These are phyloP conservation scores for Meriones psammophilus DNA, from an alignment of 2,797 vertebrate genomes.

Conservation along the genomic window DNA sequence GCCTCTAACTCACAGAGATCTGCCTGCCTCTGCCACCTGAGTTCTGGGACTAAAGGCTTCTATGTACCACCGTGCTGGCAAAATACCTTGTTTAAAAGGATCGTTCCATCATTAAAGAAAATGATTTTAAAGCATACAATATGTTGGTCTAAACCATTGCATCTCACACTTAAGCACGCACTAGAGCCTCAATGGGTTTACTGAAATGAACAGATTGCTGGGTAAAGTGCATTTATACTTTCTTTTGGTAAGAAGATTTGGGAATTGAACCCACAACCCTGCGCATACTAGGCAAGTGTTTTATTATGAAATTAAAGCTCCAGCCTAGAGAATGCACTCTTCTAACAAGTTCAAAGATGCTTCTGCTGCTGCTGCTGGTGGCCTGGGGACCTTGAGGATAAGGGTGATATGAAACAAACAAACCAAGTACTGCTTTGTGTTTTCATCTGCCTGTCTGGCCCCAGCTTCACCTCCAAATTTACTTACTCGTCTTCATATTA, in stretches of 20 bases:
- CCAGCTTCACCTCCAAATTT: slow-evolving; percentile 12
- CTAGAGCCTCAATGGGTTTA: background rate
- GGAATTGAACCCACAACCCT: background rate
- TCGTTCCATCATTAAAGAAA: slow-evolving; percentile 49
- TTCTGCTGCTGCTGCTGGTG: background rate
- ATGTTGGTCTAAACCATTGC: background rate
- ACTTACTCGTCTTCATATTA: slow-evolving; percentile 29
- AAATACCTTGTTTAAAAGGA: background rate
- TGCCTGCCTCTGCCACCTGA: background rate
- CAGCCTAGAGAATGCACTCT: background rate
- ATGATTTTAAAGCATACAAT: slow-evolving; percentile 11
- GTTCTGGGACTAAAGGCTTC: background rate
- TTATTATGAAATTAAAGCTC: background rate
- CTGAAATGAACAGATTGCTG: background rate
- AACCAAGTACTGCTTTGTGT: background rate
- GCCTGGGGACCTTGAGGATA: background rate
- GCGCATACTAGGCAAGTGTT: background rate
- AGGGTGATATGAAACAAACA: background rate
- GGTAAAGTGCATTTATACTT: background rate
- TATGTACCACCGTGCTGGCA: background rate
- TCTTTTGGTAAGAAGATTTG: background rate
- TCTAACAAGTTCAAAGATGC: background rate
- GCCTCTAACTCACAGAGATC: background rate
- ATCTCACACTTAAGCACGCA: slow-evolving; percentile 8
- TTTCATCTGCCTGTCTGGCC: background rate